These are phyloP conservation scores for Dascyllus trimaculatus DNA, from an alignment of 2,113 vertebrate species.

Conservation along the genomic window DNA sequence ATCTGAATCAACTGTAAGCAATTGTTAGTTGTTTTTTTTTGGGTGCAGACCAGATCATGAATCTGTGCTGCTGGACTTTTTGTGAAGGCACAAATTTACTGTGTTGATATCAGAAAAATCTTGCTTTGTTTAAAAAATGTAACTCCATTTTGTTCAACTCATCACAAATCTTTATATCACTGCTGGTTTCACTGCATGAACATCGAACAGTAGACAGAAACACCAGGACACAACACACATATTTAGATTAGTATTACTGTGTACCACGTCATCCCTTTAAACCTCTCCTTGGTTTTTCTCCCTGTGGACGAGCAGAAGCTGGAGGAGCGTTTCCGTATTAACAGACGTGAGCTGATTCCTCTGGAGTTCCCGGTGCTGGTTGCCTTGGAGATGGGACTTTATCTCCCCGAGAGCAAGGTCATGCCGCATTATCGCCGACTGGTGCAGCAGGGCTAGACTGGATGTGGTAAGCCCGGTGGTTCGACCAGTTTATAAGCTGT, in stretches of 20 bases:
- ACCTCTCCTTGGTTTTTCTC: background rate
- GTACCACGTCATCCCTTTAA: background rate
- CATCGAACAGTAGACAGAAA: too few species aligned
- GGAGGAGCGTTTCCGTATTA: conserved; percentile 96
- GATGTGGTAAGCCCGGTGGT: background rate
- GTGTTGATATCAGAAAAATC: too few species aligned
- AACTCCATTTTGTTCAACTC: too few species aligned
- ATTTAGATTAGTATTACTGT: background rate
- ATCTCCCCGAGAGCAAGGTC: conserved; percentile 95
- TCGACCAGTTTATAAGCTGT: conserved; percentile 57
- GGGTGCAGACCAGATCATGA: too few species aligned
- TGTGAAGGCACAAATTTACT: too few species aligned
- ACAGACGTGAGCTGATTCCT: conserved; percentile 92
- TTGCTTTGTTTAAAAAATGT: too few species aligned
- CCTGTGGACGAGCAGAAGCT: conserved; percentile 87
- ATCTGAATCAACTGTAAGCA: too few species aligned
- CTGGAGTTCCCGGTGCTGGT: conserved; percentile 97
- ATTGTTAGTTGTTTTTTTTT: too few species aligned
- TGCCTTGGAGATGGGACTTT: conserved; percentile 97
- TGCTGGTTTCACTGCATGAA: too few species aligned
- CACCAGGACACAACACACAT: too few species aligned
- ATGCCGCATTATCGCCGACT: conserved; percentile 97
- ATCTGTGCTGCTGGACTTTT: too few species aligned
- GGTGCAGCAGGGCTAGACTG: conserved; percentile 87
- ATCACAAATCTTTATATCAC: too few species aligned